Evolutionary conservation across 2,113 vertebrate genomes (phyloP), one percentile per base, ranked within the genome.

Genomic region (Hylia prasina): DNA sequence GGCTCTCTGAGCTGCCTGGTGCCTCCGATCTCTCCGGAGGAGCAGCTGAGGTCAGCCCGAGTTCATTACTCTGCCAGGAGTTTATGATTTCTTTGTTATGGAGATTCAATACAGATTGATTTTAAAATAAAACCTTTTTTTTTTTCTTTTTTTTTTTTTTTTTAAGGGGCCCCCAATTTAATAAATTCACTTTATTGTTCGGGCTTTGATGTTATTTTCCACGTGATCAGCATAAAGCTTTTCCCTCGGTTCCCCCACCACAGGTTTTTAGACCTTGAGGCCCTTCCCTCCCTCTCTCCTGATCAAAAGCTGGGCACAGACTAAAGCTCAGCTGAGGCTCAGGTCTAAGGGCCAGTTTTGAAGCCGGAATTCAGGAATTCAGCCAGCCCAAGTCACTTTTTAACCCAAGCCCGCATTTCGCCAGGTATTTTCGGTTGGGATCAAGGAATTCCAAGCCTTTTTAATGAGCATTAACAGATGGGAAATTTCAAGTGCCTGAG

Each of bases 1-100:
- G 15, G 45, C 12, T 94, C 39, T 13, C 45, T 24, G 13, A 19
- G 70, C 31, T 66, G 47, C 45, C 33, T 44, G 7, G 35, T 17
- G 37, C 8, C 66, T 70, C 72, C 77, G 33, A 3, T 20, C 47
- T 45, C 68, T 72, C 76, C 60, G 10, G n/a, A 69, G 35, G 94
- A 90, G 86, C 39, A 57, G 81, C 90, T 66, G 78, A 83, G 94
- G 70, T 94, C 93, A 92, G 31, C 47, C 58, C 44, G 28, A 89
- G 91, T 93, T 91, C 87, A 89, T 84, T 76, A 56, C 73, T 16
- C 56, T 60, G 68, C 37, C n/a, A 95, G 87, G 91, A 87, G 77
- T 94, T 95, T 82, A 95, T 97, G 89, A 96, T 93, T 95, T 89
- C 89, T 93, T 87, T 93, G 61, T 96, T 72, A 89, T 42, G 53